phyloP scores from a whole-genome alignment of 2,888 invertebrate species.

The Tiphia femorata region DNA sequence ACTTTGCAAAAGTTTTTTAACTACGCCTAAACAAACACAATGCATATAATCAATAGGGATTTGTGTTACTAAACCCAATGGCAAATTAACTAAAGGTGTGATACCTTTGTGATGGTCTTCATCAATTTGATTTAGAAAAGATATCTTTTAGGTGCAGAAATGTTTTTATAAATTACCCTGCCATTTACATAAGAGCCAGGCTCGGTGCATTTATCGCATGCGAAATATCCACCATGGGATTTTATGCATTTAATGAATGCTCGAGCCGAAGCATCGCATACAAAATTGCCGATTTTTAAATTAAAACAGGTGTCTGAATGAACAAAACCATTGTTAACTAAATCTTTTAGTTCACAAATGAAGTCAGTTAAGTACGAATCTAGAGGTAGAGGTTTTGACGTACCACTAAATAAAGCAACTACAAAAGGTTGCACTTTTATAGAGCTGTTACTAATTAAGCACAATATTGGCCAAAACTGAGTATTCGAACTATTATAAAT shows the following conservation, averaged over 20 bases:
- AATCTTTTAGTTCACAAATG: not conserved
- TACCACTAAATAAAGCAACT: not conserved
- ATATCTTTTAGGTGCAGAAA: not conserved
- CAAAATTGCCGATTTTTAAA: not conserved
- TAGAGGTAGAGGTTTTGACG: not conserved
- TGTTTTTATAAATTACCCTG: not conserved
- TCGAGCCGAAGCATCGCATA: constrained; percentile 3
- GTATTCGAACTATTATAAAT: constrained; percentile 5
- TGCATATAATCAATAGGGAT: constrained; percentile 4
- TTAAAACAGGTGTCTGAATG: not conserved
- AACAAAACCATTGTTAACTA: not conserved
- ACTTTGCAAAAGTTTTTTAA: constrained; percentile 1
- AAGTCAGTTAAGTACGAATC: not conserved
- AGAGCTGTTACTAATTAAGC: constrained; percentile 2
- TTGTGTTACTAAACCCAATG: constrained; percentile 1
- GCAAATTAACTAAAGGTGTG: not conserved
- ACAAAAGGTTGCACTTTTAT: not conserved
- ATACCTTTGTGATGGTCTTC: not conserved
- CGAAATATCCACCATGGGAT: constrained; percentile 1
- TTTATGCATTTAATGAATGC: constrained; percentile 5
- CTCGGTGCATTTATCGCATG: constrained; percentile 4
- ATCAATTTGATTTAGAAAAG: not conserved
- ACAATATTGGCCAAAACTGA: constrained; percentile 8
- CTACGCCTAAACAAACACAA: constrained; percentile 1
- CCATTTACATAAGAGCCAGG: not conserved